Evolutionary conservation across 2,888 invertebrate species (phyloP).

Genomic region (Scaptomyza parva): DNA sequence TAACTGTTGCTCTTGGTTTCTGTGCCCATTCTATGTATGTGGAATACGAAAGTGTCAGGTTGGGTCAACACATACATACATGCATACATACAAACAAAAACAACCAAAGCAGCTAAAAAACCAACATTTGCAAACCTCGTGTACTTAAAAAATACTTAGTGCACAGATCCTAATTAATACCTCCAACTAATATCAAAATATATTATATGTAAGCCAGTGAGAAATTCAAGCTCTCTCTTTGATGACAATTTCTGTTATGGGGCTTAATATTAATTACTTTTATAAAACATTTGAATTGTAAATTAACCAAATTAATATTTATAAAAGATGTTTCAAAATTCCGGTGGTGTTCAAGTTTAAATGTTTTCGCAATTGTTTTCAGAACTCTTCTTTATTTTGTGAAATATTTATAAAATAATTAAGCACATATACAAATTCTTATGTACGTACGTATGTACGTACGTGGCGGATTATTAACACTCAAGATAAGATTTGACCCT

Average conservation of each 20-base stretch:
- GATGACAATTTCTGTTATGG: background rate
- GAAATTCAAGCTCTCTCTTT: background rate
- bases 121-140: conserved; percentile 1
- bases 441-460: too few species aligned
- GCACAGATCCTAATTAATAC: background rate
- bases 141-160: background rate
- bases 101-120: background rate
- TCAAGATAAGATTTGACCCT: too few species aligned
- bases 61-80: conserved; percentile 66
- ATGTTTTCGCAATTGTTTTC: too few species aligned
- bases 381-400: too few species aligned
- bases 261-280: too few species aligned
- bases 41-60: conserved; percentile 77
- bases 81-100: conserved; percentile 28
- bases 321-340: too few species aligned
- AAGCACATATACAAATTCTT: too few species aligned
- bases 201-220: background rate
- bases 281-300: background rate
- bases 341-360: too few species aligned
- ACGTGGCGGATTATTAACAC: too few species aligned
- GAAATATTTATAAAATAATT: too few species aligned
- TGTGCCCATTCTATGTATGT: conserved; percentile 82
- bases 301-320: background rate
- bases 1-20: conserved; percentile 82
- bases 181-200: background rate